A percentile compares a stretch with the other conserved stretches of the same genome.
Evolutionary conservation across 1,140 invertebrate genomes (phyloP).

Genomic region (Drosophila navojoa): DNA sequence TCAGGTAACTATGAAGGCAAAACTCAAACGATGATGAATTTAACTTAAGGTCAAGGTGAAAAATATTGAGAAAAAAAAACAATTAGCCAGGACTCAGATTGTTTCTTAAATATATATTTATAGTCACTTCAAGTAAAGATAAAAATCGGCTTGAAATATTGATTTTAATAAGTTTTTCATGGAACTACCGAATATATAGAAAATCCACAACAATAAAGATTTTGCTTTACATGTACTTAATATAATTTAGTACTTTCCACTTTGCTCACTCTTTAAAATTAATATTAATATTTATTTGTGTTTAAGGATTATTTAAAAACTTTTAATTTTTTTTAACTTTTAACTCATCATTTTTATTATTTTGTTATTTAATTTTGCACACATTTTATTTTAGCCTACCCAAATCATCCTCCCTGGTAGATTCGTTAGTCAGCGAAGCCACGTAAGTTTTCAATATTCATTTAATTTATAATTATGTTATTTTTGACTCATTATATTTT

Average conservation of each 20-base stretch:
- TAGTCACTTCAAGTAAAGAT: too few relatives aligned
- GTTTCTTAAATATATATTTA: too few relatives aligned
- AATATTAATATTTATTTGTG: too few relatives aligned
- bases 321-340: background rate
- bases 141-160: too few relatives aligned
- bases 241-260: too few relatives aligned
- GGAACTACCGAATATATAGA: too few relatives aligned
- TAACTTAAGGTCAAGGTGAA: conserved; percentile 14
- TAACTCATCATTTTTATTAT: conserved; percentile 18
- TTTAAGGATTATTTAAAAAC: too few relatives aligned
- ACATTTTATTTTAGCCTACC: conserved; percentile 57
- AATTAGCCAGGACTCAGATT: too few relatives aligned
- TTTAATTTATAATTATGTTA: conserved; percentile 7
- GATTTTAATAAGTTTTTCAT: too few relatives aligned
- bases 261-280: too few relatives aligned
- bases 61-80: background rate
- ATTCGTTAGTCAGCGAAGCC: conserved; percentile 76
- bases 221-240: too few relatives aligned
- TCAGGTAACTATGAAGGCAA: conserved; percentile 62
- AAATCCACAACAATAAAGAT: too few relatives aligned
- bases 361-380: conserved; percentile 26
- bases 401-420: conserved; percentile 67
- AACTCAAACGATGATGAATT: background rate
- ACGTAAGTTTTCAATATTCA: conserved; percentile 66
- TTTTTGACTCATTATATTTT: conserved; percentile 6